Evolutionary conservation across 2,113 vertebrate genomes (phyloP).

Genomic region (Murina feae): DNA sequence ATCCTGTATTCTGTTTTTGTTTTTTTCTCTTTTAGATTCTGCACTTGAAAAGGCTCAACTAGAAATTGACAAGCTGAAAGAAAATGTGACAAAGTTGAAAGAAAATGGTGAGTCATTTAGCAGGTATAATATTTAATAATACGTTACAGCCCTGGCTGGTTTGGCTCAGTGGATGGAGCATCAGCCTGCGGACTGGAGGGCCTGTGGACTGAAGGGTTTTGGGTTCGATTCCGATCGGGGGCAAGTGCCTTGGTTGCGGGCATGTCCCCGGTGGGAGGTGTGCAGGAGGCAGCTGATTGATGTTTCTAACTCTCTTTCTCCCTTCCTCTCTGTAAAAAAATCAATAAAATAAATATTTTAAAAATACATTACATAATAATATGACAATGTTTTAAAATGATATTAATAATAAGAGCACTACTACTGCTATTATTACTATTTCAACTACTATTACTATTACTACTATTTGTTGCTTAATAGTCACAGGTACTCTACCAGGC

Average conservation of each 20-base stretch:
- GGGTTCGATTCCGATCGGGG: too few relatives aligned
- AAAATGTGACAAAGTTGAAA: constrained; percentile 80
- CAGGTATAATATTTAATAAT: neutral
- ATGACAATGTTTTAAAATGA: neutral
- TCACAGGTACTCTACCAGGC: neutral
- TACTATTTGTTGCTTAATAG: neutral
- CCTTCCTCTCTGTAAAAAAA: too few relatives aligned
- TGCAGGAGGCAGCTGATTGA: too few relatives aligned
- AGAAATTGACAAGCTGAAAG: constrained; percentile 78
- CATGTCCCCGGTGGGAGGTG: too few relatives aligned
- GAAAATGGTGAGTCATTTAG: constrained; percentile 77
- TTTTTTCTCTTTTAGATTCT: constrained; percentile 72
- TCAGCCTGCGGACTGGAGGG: too few relatives aligned
- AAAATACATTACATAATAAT: neutral
- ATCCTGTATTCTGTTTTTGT: neutral
- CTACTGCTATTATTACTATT: neutral
- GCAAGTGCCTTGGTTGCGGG: too few relatives aligned
- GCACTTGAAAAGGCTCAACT: constrained; percentile 77
- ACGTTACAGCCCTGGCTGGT: too few relatives aligned
- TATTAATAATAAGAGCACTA: neutral
- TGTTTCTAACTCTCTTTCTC: too few relatives aligned
- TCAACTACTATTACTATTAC: neutral
- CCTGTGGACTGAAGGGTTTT: too few relatives aligned
- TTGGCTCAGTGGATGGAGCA: too few relatives aligned
- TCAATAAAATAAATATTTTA: too few relatives aligned